Conservation (phyloP, 1,140 invertebrate genomes). For the Bradysia coprophila region DNA sequence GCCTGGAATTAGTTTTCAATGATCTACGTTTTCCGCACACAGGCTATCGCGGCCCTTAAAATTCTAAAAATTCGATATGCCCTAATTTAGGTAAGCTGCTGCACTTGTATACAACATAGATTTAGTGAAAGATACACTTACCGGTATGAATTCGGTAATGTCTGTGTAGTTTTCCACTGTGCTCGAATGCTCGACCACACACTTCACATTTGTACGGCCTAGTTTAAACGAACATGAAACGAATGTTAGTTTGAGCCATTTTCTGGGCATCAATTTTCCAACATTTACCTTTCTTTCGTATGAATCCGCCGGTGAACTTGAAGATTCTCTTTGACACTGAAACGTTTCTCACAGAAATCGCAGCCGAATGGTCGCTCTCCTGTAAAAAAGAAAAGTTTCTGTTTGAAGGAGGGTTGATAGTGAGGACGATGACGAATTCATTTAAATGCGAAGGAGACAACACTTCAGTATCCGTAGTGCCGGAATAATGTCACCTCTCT, state of each 20-base stretch:
- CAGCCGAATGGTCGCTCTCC: slow-evolving; percentile 74
- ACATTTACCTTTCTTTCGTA: slow-evolving; percentile 74
- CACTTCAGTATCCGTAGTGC: too few species aligned
- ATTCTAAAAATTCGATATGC: too few species aligned
- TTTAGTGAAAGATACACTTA: too few species aligned
- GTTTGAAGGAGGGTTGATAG: too few species aligned
- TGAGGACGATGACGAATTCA: too few species aligned
- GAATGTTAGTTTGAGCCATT: background rate
- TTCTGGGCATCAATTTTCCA: slow-evolving; percentile 46
- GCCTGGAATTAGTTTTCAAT: too few species aligned
- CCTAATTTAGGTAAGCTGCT: background rate
- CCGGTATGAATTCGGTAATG: slow-evolving; percentile 86
- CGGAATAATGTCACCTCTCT: too few species aligned
- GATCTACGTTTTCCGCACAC: too few species aligned
- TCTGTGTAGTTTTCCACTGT: slow-evolving; percentile 77
- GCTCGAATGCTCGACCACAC: slow-evolving; percentile 79
- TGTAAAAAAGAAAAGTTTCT: too few species aligned
- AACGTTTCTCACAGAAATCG: slow-evolving; percentile 82
- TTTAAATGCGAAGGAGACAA: too few species aligned
- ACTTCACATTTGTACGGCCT: slow-evolving; percentile 65
- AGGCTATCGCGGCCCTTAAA: too few species aligned
- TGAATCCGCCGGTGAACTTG: slow-evolving; percentile 83
- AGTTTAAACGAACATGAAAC: too few species aligned
- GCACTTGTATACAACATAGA: background rate
- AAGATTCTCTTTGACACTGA: slow-evolving; percentile 81